phyloP scores from a whole-genome alignment of 2,113 vertebrate genomes.

The Neolamprologus cancellatus region DNA sequence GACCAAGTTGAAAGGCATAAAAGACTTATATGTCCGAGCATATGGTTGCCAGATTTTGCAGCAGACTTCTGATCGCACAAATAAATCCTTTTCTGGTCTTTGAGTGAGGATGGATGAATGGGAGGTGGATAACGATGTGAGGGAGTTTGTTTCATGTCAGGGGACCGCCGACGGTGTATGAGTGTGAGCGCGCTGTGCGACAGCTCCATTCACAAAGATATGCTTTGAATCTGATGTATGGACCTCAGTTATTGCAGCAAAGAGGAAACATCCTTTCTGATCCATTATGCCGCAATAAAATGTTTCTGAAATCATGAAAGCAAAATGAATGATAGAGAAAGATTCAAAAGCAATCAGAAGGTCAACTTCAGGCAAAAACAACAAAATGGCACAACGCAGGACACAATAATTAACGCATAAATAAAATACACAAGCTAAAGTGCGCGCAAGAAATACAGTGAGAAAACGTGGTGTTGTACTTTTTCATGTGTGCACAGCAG shows the following conservation, averaged over 20 bases:
- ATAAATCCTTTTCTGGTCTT: slow-evolving; percentile 32
- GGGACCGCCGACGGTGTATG: neutral
- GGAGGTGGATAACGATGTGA: neutral
- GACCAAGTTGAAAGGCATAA: slow-evolving; percentile 32
- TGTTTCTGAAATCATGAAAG: neutral
- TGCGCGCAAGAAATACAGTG: neutral
- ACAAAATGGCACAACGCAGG: neutral
- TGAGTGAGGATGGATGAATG: neutral
- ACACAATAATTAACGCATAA: neutral
- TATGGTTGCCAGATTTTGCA: slow-evolving; percentile 56
- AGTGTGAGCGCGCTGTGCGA: neutral
- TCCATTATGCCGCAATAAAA: neutral
- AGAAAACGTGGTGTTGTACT: neutral
- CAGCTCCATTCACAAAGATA: neutral
- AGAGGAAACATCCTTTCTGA: neutral
- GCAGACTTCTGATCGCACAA: slow-evolving; percentile 35
- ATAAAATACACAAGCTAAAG: neutral
- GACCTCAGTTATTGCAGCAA: neutral
- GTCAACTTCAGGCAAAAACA: neutral
- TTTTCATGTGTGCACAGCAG: neutral
- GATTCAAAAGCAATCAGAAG: neutral
- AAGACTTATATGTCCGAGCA: slow-evolving; percentile 30
- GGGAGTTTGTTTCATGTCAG: slow-evolving; percentile 14
- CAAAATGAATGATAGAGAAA: neutral
- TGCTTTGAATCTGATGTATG: neutral